These are phyloP conservation scores for Leiothrix lutea DNA, from an alignment of 2,113 vertebrate species.

Conservation along the genomic window DNA sequence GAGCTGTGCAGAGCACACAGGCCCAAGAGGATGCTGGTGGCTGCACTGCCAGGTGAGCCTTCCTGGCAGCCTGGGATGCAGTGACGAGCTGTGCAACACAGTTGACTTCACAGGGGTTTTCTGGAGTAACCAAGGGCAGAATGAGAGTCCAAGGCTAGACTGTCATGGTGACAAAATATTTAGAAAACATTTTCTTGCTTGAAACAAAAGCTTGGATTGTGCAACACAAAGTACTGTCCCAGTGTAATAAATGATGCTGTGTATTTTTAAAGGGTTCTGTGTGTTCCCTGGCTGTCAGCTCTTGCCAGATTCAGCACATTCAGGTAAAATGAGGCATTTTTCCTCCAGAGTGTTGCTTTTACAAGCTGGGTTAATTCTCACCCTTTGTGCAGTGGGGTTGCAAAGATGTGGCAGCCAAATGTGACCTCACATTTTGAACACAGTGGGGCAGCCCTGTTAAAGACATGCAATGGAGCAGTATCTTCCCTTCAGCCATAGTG, in stretches of 20 bases:
- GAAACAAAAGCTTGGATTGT: conserved; percentile 64
- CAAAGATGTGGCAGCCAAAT: neutral
- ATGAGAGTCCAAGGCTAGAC: conserved; percentile 24
- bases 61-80: fast-evolving
- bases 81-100: fast-evolving
- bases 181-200: conserved; percentile 61
- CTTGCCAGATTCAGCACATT: neutral
- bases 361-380: neutral
- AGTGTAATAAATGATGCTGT: conserved; percentile 26
- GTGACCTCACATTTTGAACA: neutral
- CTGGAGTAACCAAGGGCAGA: conserved; percentile 18
- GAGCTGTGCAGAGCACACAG: neutral
- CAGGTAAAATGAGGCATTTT: conserved; percentile 21
- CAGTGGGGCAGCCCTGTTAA: neutral
- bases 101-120: neutral
- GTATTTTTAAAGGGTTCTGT: conserved; percentile 34
- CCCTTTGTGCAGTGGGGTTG: neutral
- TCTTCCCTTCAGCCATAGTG: neutral
- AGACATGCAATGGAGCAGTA: neutral
- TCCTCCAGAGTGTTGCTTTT: neutral
- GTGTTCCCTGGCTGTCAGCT: neutral
- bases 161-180: conserved; percentile 71
- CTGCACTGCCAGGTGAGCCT: neutral
- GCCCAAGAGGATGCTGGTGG: fast-evolving
- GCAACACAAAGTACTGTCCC: neutral